Percentiles rank a stretch among this genome's conserved stretches.
Evolutionary conservation across 2,797 vertebrate species (phyloP).

Genomic region (Emys orbicularis): DNA sequence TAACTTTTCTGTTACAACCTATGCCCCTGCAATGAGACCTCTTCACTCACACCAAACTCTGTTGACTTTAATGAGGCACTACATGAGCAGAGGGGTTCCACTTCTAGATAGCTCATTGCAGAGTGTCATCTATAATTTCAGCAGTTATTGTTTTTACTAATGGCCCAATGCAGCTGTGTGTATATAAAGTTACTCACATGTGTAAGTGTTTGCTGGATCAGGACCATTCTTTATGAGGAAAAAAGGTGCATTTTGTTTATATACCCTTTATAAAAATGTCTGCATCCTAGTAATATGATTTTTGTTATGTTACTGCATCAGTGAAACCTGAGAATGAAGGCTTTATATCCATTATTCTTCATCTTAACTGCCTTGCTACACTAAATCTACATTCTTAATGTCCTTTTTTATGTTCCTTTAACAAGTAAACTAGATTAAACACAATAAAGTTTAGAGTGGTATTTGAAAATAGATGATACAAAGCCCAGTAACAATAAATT

Average conservation of each 20-base stretch:
- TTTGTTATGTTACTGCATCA: neutral
- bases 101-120: neutral
- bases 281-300: neutral
- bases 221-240: neutral
- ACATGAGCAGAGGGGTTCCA: neutral
- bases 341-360: constrained; percentile 42
- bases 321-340: constrained; percentile 13
- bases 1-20: neutral
- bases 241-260: neutral
- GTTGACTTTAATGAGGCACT: neutral
- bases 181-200: neutral
- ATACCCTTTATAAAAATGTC: neutral
- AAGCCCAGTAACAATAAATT: constrained; percentile 32
- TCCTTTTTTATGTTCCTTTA: constrained; percentile 56
- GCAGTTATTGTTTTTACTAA: neutral
- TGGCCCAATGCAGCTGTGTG: neutral
- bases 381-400: constrained; percentile 54
- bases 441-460: constrained; percentile 52
- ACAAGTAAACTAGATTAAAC: constrained; percentile 53
- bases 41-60: neutral
- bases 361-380: neutral
- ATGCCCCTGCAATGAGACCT: neutral
- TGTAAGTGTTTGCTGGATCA: neutral
- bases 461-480: constrained; percentile 68
- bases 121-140: neutral